Evolutionary conservation across 2,888 invertebrate genomes (phyloP), one percentile per base, ranked within the genome.

Genomic region (Cosmopolites sordidus): DNA sequence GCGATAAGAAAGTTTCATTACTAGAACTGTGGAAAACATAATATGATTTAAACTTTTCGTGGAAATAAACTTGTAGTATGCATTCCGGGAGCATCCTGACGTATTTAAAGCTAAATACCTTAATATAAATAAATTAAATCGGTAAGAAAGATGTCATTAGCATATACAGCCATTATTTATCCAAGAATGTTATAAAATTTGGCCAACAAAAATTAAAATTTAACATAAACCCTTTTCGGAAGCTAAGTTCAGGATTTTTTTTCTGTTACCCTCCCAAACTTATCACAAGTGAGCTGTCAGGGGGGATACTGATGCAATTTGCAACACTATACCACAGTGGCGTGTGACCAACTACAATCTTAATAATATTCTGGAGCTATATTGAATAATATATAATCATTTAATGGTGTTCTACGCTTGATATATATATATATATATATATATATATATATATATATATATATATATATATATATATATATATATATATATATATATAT

Each of bases 281-380:
- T 55, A 51, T 55, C 48, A 12, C 43, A 51, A 44, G 43, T 30
- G 33, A 56, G 48, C 51, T 51, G 49, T 56, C 51, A 51, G n/a
- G 48, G 48, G 52, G 52, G 56, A 52, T 44, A 44, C 56, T 56
- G 56, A 56, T 48, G 39, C 45, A 51, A 56, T 56, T 56, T 56
- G 48, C 30, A 53, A 43, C 22, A 40, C 40, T 22, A 48, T 46
- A 15, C 22, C 12, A 2, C 48, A 48, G 48, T 44, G 48, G 48
- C 48, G 48, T 33, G 33, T 12, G 38, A 14, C 14, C 3, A 38
- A 38, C 38, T 12, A n/a, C n/a, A n/a, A n/a, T n/a, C n/a, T n/a
- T n/a, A n/a, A n/a, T n/a, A n/a, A n/a, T n/a, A n/a, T n/a, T n/a
- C n/a, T n/a, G n/a, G n/a, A n/a, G n/a, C n/a, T n/a, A n/a, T n/a